Base-by-base conservation (phyloP, 2,113 vertebrate genomes). In the Sardina pilchardus region DNA sequence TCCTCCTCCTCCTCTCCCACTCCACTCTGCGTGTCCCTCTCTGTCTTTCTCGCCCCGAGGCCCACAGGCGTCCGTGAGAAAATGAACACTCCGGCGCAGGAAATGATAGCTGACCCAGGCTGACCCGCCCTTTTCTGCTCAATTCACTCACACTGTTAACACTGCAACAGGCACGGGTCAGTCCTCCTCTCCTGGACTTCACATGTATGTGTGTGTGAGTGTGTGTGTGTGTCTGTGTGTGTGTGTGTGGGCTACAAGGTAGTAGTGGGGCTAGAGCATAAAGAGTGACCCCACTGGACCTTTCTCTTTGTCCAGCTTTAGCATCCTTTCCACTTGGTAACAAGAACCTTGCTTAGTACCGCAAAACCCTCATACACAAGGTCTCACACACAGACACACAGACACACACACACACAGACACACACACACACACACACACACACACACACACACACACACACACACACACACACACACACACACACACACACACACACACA, bases 21-120 rank as follows among this genome's bases (percentile, higher is more conserved):
- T 63, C 90, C 91, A 91, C 89, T 30, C 63, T 34, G 63, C 63
- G 3, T 71, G n/a, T 89, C 91, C 90, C 89, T 90, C 91, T 91
- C 89, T 90, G 86, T 89, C 87, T 86, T 85, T 90, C 92, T 78
- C 34, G 16, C 30, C 71, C 82, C 84, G 90, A 89, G 89, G 71
- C 71, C 87, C 91, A 87, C 91, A 86, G 85, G 92, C 90, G 88
- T 90, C 91, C 90, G 6, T 86, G 90, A 93, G 92, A 93, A 95
- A 94, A 94, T 86, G 85, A 93, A 86, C 89, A 86, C 91, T 34
- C 12, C 90, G 92, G 90, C 90, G 90, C 91, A 94, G 94, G 92
- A 95, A 95, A 93, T 93, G 86, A 93, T 91, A 92, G 90, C 90
- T 94, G 94, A 94, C 94, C 94, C 90, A 75, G 86, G 87, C 87